phyloP scores from a whole-genome alignment of 2,888 invertebrate genomes.

The Coelopa pilipes region DNA sequence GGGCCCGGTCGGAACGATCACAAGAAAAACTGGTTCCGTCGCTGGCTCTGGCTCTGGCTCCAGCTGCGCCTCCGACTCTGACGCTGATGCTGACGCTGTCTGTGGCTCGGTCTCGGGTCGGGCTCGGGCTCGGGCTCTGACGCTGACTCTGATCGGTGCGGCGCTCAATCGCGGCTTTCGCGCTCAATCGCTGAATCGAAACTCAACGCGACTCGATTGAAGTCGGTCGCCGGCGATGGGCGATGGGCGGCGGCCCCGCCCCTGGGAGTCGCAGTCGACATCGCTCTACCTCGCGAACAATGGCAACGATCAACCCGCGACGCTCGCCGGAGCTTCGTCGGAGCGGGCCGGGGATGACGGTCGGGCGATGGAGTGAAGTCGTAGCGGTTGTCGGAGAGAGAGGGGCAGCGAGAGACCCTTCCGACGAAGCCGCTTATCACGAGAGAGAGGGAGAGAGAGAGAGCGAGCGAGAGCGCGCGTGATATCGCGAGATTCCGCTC shows the following conservation, averaged over 20 bases:
- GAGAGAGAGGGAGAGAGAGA: neutral
- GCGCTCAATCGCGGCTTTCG: conserved; percentile 8
- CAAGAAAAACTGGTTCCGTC: conserved; percentile 53
- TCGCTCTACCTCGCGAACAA: conserved; percentile 46
- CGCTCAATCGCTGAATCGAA: conserved; percentile 21
- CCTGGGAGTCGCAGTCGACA: too few relatives aligned
- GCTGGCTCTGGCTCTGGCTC: too few relatives aligned
- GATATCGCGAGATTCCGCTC: too few relatives aligned
- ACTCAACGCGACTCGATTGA: too few relatives aligned
- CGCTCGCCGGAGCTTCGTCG: neutral
- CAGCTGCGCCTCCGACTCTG: too few relatives aligned
- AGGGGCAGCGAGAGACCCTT: neutral
- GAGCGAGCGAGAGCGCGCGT: neutral
- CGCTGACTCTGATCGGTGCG: conserved; percentile 14
- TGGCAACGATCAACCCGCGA: conserved; percentile 62
- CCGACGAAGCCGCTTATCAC: neutral
- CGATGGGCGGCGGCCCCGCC: conserved; percentile 43
- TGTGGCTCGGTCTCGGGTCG: too few relatives aligned
- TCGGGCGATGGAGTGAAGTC: too few relatives aligned
- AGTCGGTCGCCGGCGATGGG: too few relatives aligned
- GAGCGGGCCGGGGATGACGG: neutral
- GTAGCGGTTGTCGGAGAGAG: neutral
- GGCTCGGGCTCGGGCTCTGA: too few relatives aligned
- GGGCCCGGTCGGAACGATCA: conserved; percentile 47
- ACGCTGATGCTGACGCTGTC: too few relatives aligned